phyloP scores from a whole-genome alignment of 92 coral and sea anemone species.

The Bergia sp. region DNA sequence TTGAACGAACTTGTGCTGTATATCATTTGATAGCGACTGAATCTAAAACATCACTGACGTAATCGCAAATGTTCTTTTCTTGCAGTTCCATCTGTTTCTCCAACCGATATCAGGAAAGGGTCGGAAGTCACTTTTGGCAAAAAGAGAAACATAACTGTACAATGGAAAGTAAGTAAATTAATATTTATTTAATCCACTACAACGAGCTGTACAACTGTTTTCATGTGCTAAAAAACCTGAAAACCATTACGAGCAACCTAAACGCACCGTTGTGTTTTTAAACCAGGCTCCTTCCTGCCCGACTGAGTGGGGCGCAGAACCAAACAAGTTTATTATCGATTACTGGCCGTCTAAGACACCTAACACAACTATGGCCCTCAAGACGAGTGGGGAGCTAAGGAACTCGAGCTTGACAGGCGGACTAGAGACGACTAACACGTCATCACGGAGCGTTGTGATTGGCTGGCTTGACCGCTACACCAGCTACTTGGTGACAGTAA shows the following conservation, averaged over 20 bases:
- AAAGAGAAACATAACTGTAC: background rate
- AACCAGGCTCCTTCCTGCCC: slow-evolving; percentile 4
- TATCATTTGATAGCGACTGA: background rate
- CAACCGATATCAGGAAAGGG: background rate
- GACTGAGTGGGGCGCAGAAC: background rate
- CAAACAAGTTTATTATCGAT: background rate
- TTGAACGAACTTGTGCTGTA: too few relatives aligned
- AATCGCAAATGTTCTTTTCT: background rate
- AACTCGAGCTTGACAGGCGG: background rate
- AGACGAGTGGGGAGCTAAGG: background rate
- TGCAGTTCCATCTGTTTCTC: background rate
- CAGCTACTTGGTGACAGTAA: slow-evolving; percentile 26
- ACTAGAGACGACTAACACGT: background rate
- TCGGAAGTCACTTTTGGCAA: background rate
- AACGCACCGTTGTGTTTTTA: background rate
- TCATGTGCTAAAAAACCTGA: too few relatives aligned
- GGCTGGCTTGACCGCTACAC: slow-evolving; percentile 21
- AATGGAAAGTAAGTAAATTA: background rate
- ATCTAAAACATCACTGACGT: background rate
- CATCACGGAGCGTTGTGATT: slow-evolving; percentile 25
- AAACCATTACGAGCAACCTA: too few relatives aligned
- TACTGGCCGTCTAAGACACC: background rate
- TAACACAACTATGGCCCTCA: background rate
- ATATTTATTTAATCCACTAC: too few relatives aligned
- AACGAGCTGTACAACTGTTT: too few relatives aligned